phyloP scores from a whole-genome alignment of 2,888 invertebrate genomes.

The Ariolimax columbianus region DNA sequence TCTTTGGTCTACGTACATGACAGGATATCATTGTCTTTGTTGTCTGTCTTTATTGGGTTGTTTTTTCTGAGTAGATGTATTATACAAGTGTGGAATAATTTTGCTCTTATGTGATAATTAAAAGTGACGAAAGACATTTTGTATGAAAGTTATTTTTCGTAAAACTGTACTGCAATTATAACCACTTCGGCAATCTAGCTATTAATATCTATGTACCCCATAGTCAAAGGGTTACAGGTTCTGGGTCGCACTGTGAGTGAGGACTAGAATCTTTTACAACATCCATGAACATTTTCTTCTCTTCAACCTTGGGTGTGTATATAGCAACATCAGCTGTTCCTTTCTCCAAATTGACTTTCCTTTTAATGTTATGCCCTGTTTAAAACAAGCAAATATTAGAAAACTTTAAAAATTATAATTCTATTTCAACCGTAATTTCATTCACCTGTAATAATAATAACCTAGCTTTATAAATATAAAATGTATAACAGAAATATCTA shows the following conservation, averaged over 20 bases:
- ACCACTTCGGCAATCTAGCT: background rate
- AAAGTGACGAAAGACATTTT: too few relatives aligned
- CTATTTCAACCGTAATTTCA: too few relatives aligned
- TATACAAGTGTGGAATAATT: too few relatives aligned
- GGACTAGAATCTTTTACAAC: background rate
- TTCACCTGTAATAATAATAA: too few relatives aligned
- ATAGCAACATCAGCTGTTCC: background rate
- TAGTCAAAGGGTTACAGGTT: background rate
- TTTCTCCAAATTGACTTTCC: constrained; percentile 8
- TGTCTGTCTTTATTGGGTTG: too few relatives aligned
- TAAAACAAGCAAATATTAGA: background rate
- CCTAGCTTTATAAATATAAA: too few relatives aligned
- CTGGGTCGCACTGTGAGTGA: background rate
- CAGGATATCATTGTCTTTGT: too few relatives aligned
- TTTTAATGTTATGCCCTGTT: constrained; percentile 49
- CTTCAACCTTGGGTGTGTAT: background rate
- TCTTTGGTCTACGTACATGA: too few relatives aligned
- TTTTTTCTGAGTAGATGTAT: too few relatives aligned
- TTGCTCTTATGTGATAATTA: background rate
- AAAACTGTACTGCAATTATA: too few relatives aligned
- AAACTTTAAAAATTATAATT: background rate
- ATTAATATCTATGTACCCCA: background rate
- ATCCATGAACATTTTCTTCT: background rate
- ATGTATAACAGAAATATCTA: too few relatives aligned
- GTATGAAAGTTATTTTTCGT: too few relatives aligned